Base-by-base conservation (phyloP, 1,140 invertebrate genomes). In the Anadara kagoshimensis region DNA sequence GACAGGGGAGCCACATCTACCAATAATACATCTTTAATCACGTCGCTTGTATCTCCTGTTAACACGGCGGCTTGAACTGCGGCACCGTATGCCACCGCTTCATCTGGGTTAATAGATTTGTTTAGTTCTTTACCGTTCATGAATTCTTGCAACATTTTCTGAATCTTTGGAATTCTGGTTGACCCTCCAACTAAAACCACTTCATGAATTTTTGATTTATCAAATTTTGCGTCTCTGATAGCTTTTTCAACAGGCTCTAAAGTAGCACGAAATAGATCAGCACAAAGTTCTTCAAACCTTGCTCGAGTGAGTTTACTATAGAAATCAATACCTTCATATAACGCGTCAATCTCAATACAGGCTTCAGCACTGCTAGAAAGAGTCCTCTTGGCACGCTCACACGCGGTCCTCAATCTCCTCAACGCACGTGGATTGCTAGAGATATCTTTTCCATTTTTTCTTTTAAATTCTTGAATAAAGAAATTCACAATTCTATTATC, bases 161-260 rank as follows among this genome's bases (percentile, higher is more conserved):
- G 97, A 62, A 99, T 95, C 89, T 98, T 98, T 43, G 97, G 97
- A 81, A 99, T 99, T 90, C 97, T 94, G 45, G 97, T 98, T 20
- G 97, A 99, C 51, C 97, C 98, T 78, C 97, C 97, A 54, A 99
- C 97, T 22, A 99, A 90, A 43, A 99, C 97, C 78, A 99, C 96
- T 81, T 99, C 97, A 83, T 99, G 93, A 77, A 99, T 96, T 73
- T 93, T 92, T 12, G 93, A 90, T 88, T 98, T 98, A 90, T 97
- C 95, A 92, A 98, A 93, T 36, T 36, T 36, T 3, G 29, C 29
- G 7, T 36, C 29, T 7, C 29, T 36, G 29, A 36, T 2, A 2
- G 29, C 29, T 7, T 36, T 36, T 36, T 36, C 29, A 3, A 36
- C 29, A 3, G 97, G 97, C 78, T 97, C 95, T 89, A 98, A 92